Conservation (phyloP, 2,888 invertebrate species). For the Norana najaformis region DNA sequence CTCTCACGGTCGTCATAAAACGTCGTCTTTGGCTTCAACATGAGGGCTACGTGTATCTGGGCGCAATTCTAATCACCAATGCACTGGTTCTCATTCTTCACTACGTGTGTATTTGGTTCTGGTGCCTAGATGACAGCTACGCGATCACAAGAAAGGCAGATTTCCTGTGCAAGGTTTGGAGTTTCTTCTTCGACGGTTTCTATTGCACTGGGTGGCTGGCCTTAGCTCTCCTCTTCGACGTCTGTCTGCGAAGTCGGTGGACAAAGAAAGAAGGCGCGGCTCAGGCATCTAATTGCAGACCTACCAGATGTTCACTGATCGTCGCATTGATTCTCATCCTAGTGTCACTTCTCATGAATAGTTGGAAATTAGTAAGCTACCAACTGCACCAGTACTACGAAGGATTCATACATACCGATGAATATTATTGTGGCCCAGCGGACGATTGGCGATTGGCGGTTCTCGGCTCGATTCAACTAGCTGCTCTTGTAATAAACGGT, state of each 20-base stretch:
- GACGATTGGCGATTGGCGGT: background rate
- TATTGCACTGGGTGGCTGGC: background rate
- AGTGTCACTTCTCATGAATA: background rate
- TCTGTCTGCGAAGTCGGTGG: background rate
- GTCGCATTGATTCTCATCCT: background rate
- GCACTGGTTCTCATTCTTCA: background rate
- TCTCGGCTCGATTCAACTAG: background rate
- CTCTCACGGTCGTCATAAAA: background rate
- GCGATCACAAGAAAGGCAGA: background rate
- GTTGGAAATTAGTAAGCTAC: background rate
- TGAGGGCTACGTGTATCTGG: background rate
- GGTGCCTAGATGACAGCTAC: background rate
- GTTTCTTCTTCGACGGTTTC: background rate
- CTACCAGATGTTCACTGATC: background rate
- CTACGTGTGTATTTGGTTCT: background rate
- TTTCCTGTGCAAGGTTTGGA: background rate
- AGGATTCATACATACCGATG: background rate
- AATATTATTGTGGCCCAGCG: background rate
- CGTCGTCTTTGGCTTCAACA: constrained; percentile 1
- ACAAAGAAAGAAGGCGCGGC: background rate
- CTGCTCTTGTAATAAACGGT: background rate
- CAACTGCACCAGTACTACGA: background rate
- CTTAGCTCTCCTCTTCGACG: background rate
- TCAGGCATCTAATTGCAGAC: background rate
- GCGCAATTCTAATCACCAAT: background rate